These are phyloP conservation scores for Hydrozoanthus gracilis DNA, from an alignment of 92 coral and sea anemone species.

Conservation along the genomic window DNA sequence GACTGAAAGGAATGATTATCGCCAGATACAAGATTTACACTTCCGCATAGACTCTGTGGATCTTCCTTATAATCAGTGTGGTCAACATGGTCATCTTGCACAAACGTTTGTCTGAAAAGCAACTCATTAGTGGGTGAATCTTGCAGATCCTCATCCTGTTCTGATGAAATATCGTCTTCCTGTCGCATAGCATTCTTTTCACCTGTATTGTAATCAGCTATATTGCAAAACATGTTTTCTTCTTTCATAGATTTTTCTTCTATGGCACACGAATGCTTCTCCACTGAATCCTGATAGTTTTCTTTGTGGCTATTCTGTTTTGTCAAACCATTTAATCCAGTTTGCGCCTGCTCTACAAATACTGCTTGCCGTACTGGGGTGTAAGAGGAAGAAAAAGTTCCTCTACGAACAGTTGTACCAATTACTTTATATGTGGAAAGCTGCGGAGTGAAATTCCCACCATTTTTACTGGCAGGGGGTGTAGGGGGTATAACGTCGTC, in stretches of 20 bases:
- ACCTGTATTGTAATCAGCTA: background rate
- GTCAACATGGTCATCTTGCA: background rate
- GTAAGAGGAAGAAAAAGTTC: background rate
- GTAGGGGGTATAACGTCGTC: conserved; percentile 75
- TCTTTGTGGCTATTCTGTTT: background rate
- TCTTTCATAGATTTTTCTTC: background rate
- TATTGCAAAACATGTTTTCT: background rate
- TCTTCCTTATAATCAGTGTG: conserved; percentile 18
- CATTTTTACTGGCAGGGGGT: conserved; percentile 49
- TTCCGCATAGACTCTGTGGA: background rate
- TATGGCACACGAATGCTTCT: background rate
- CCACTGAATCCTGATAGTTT: background rate
- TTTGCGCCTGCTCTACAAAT: background rate
- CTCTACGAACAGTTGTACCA: background rate
- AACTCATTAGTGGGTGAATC: conserved; percentile 37
- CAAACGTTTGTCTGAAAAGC: conserved; percentile 15
- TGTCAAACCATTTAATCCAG: background rate
- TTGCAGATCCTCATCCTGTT: conserved; percentile 38
- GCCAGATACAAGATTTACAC: background rate
- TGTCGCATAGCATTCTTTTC: background rate
- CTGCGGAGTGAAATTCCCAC: background rate
- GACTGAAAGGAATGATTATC: background rate
- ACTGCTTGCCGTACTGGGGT: background rate
- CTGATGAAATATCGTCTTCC: background rate
- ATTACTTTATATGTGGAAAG: background rate